These are phyloP conservation scores for Myopa testacea DNA, from an alignment of 2,888 invertebrate genomes.

Conservation along the genomic window DNA sequence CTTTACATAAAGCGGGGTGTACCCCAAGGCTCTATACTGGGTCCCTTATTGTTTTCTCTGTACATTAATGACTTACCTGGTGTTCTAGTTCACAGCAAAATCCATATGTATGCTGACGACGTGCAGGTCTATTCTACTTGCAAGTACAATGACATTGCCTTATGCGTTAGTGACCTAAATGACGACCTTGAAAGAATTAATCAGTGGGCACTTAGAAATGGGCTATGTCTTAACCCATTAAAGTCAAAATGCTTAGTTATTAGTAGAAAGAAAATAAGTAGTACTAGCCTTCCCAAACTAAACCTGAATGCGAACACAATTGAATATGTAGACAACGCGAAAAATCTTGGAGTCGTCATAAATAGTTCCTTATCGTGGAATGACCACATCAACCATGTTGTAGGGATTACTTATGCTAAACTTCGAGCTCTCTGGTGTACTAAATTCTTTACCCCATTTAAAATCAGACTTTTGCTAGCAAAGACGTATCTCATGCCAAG, in stretches of 20 bases:
- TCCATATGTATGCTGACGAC: not conserved
- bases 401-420: too few relatives aligned
- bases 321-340: too few relatives aligned
- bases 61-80: not conserved
- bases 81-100: not conserved
- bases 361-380: not conserved
- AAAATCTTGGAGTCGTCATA: not conserved
- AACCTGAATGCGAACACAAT: too few relatives aligned
- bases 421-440: too few relatives aligned
- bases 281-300: too few relatives aligned
- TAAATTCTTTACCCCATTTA: too few relatives aligned
- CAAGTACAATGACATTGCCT: not conserved
- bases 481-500: constrained; percentile 15
- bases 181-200: too few relatives aligned
- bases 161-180: too few relatives aligned
- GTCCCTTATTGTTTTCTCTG: not conserved
- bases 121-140: not conserved
- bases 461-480: not conserved
- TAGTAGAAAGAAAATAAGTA: not conserved
- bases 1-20: too few relatives aligned
- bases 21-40: too few relatives aligned
- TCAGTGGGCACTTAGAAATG: not conserved
- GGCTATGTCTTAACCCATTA: not conserved
- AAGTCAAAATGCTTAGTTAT: not conserved
- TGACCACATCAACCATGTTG: too few relatives aligned